Evolutionary conservation across 1,140 invertebrate species (phyloP).

Genomic region (Panagrolaimus sp.): DNA sequence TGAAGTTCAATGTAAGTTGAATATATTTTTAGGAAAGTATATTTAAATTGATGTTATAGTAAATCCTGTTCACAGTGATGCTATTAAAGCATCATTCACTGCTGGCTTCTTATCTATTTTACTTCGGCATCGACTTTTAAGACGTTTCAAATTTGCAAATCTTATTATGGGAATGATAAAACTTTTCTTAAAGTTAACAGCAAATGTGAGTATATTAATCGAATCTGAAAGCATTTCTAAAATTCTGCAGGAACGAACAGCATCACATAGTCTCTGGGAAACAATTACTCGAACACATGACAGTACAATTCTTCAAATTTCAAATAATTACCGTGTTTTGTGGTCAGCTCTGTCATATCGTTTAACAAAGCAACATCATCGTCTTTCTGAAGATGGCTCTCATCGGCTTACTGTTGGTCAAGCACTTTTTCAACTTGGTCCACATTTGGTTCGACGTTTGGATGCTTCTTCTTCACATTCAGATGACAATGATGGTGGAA

Average conservation of each 20-base stretch:
- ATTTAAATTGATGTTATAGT: not conserved
- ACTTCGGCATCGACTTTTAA: not conserved
- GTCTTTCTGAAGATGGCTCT: not conserved
- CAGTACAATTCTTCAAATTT: not conserved
- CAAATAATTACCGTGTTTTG: not conserved
- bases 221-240: not conserved
- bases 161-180: not conserved
- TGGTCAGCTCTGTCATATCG: slow-evolving; percentile 4
- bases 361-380: not conserved
- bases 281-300: not conserved
- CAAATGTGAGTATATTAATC: not conserved
- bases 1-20: not conserved
- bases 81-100: not conserved
- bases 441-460: not conserved
- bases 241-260: not conserved
- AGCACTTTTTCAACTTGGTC: not conserved
- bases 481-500: not conserved
- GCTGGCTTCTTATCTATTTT: not conserved
- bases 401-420: not conserved
- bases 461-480: not conserved
- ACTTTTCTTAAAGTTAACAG: not conserved
- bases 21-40: not conserved
- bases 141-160: slow-evolving; percentile 6
- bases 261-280: not conserved
- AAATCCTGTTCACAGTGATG: no score